Conservation (phyloP, 2,797 vertebrate genomes). For the Catamblyrhynchus diadema region DNA sequence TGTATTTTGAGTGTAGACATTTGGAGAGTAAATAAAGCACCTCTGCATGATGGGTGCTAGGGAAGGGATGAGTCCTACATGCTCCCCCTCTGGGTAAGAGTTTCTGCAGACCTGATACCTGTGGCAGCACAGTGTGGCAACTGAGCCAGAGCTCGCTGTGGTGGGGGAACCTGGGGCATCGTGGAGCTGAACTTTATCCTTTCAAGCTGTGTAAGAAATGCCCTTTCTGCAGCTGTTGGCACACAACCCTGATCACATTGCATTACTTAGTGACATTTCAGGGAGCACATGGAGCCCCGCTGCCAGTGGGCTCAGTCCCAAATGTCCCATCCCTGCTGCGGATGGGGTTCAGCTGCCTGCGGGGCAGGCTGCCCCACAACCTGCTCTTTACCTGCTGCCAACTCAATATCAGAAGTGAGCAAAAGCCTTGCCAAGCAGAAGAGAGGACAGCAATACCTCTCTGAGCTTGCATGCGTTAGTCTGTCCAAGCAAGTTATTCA, state of each 20-base stretch:
- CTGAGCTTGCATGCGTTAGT: neutral
- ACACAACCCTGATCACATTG: neutral
- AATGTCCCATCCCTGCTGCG: neutral
- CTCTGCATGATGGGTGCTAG: neutral
- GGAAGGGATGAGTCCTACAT: neutral
- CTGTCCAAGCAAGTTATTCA: neutral
- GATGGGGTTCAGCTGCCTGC: neutral
- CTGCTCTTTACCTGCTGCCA: constrained; percentile 23
- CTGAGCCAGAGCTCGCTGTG: fast-evolving
- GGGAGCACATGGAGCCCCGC: neutral
- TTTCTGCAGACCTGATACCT: neutral
- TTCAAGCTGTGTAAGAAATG: constrained; percentile 38
- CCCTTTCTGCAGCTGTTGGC: constrained; percentile 38
- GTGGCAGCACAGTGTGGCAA: fast-evolving
- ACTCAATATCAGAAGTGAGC: neutral
- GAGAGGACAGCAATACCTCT: neutral
- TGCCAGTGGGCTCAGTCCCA: neutral
- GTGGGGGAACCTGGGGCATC: neutral
- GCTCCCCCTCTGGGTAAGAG: neutral
- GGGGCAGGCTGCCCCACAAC: neutral
- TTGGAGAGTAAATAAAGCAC: neutral
- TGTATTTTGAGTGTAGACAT: neutral
- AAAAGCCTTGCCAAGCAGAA: neutral
- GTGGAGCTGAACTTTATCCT: constrained; percentile 46
- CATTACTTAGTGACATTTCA: constrained; percentile 68